These are phyloP conservation scores for Drosophila equinoxialis DNA, from an alignment of 1,140 invertebrate genomes.

Conservation along the genomic window DNA sequence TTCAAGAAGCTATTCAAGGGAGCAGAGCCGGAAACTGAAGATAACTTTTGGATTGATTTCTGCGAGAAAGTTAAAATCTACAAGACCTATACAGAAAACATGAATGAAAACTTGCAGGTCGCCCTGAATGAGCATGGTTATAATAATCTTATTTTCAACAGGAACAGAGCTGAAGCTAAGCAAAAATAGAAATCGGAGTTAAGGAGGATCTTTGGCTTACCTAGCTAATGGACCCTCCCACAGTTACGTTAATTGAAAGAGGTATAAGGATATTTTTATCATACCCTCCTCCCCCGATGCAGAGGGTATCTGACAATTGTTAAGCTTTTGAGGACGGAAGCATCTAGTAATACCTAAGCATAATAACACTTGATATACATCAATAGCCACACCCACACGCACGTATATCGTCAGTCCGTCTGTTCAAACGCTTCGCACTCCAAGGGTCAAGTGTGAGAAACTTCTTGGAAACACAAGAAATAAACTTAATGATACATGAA, in stretches of 20 bases:
- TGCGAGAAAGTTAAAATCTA: conserved; percentile 85
- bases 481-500: not conserved
- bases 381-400: not conserved
- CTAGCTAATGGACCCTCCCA: not conserved
- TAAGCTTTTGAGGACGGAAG: not conserved
- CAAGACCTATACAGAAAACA: conserved; percentile 85
- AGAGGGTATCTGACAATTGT: conserved; percentile 3
- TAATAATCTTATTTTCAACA: conserved; percentile 48
- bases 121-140: conserved; percentile 82
- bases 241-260: not conserved
- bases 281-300: not conserved
- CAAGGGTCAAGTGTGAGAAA: not conserved
- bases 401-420: not conserved
- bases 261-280: conserved; percentile 4
- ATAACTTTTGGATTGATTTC: conserved; percentile 86
- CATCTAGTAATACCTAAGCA: not conserved
- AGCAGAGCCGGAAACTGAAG: conserved; percentile 49
- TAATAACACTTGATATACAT: not conserved
- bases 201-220: conserved; percentile 14
- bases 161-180: conserved; percentile 13
- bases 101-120: conserved; percentile 85
- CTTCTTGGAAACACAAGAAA: not conserved
- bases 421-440: not conserved
- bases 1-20: conserved; percentile 83
- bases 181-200: conserved; percentile 11